A percentile compares a stretch with the other conserved stretches of the same genome.
Conservation (phyloP, 2,113 vertebrate species). For the Corythornis madagascariensis region DNA sequence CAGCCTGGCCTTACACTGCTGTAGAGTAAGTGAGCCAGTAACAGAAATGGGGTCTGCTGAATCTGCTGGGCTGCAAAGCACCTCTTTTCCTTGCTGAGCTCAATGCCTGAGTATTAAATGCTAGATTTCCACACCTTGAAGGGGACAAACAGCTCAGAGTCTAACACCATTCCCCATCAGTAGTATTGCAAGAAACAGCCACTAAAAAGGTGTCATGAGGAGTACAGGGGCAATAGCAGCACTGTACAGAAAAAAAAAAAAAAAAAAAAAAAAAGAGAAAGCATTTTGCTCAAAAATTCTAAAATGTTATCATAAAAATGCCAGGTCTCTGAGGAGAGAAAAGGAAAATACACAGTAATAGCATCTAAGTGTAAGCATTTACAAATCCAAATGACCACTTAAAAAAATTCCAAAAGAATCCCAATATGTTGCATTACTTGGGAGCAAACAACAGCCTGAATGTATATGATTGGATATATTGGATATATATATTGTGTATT, state of each 20-base stretch:
- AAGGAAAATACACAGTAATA: not conserved
- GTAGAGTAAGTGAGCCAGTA: not conserved
- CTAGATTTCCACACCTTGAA: not conserved
- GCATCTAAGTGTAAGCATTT: constrained; percentile 8
- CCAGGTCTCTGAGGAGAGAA: not conserved
- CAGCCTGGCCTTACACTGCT: not conserved
- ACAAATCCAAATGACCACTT: not conserved
- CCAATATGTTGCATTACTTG: not conserved
- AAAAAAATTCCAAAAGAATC: not conserved
- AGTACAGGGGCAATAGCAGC: not conserved
- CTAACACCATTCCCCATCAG: not conserved
- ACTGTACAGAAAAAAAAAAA: not conserved
- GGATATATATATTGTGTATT: not conserved
- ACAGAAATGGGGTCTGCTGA: not conserved
- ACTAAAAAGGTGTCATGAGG: not conserved
- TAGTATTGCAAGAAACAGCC: not conserved
- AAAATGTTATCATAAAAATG: constrained; percentile 17
- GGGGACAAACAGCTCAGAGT: not conserved
- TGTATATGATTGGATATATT: not conserved
- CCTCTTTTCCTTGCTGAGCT: not conserved
- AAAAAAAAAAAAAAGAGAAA: not conserved
- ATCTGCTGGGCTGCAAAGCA: not conserved
- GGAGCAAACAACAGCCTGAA: not conserved
- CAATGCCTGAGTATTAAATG: not conserved
- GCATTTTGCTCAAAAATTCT: not conserved